phyloP scores from a whole-genome alignment of 2,113 vertebrate genomes.

The Caretta caretta region DNA sequence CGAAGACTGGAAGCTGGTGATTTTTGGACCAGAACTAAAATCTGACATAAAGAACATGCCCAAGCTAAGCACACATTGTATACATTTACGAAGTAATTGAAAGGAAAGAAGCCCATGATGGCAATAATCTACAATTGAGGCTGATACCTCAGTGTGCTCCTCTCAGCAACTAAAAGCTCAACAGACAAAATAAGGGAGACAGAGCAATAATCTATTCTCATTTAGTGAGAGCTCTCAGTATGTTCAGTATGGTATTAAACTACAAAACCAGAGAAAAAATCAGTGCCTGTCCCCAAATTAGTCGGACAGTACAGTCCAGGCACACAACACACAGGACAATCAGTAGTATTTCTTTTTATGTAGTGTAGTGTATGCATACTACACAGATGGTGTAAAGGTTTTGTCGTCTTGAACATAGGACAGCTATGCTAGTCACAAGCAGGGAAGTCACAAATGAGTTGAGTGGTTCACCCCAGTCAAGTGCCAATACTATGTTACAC shows the following conservation, averaged over 20 bases:
- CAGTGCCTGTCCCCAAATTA: neutral
- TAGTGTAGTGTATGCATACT: neutral
- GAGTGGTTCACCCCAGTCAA: neutral
- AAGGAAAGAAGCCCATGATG: neutral
- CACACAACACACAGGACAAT: neutral
- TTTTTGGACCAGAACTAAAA: neutral
- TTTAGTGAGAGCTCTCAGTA: fast-evolving
- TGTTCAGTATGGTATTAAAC: neutral
- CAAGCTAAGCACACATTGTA: neutral
- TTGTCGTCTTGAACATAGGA: neutral
- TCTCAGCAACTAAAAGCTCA: neutral
- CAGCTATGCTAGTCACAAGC: neutral
- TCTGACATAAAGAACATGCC: neutral
- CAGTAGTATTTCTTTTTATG: neutral
- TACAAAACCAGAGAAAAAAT: neutral
- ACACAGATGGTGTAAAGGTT: neutral
- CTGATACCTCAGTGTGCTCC: neutral
- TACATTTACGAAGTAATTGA: neutral
- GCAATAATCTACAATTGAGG: neutral
- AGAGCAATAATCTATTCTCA: neutral
- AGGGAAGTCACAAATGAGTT: neutral
- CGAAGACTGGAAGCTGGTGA: neutral
- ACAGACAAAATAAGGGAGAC: neutral
- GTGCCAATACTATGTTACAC: neutral
- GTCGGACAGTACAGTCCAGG: neutral